These are phyloP conservation scores for Dermochelys coriacea DNA, from an alignment of 2,797 vertebrate genomes.

Conservation along the genomic window DNA sequence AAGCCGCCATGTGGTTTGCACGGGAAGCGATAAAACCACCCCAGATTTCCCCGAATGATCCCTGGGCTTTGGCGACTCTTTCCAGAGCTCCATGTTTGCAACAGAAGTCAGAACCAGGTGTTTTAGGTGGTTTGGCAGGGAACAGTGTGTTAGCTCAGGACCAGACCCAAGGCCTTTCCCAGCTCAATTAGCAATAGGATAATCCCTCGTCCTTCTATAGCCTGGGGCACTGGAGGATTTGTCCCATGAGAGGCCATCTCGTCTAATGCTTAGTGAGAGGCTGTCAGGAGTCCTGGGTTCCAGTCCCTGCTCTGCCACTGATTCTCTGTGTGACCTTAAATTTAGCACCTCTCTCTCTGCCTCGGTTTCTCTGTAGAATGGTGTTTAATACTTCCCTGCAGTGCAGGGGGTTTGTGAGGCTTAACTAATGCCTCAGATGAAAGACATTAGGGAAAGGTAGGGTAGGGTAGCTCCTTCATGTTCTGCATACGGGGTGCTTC, in stretches of 20 bases:
- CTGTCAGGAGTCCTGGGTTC: neutral
- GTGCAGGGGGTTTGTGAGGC: neutral
- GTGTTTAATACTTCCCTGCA: neutral
- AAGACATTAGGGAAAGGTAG: neutral
- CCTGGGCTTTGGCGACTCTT: neutral
- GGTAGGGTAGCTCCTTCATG: neutral
- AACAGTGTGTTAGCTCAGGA: neutral
- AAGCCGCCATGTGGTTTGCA: slow-evolving; percentile 42
- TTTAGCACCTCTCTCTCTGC: neutral
- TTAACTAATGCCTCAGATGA: neutral
- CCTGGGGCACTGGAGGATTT: neutral
- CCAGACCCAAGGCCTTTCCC: neutral
- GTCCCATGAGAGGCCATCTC: neutral
- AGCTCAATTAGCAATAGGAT: neutral
- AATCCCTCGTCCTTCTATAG: neutral
- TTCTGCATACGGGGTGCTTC: neutral
- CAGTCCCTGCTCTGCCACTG: neutral
- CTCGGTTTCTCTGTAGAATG: neutral
- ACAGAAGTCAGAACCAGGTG: neutral
- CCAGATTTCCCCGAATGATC: neutral
- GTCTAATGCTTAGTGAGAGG: neutral
- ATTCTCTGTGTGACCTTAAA: neutral
- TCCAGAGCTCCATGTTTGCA: neutral
- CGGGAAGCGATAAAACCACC: neutral
- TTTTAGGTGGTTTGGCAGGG: neutral